Base-by-base conservation (phyloP, 2,888 invertebrate species). In the Orthosia cruda region DNA sequence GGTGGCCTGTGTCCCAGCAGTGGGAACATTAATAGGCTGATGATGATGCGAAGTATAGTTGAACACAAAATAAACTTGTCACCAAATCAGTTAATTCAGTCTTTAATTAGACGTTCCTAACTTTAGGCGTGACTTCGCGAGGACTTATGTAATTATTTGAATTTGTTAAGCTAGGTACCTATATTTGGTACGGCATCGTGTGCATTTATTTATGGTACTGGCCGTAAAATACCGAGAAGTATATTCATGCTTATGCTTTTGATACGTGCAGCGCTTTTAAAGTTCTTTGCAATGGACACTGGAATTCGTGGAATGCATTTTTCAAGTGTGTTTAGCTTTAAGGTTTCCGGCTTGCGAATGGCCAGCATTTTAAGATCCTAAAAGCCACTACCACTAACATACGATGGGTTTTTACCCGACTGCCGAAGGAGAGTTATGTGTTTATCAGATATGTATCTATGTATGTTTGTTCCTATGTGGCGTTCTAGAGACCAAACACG, bases 151-250 rank as follows among this genome's bases (percentile, higher is more conserved):
- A 63, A 57, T 54, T 54, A 26, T 40, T 55, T 61, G 40, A 18
- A 61, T 45, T 50, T 20, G 54, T 15, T 68, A n/a, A 52, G 20
- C 45, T 55, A 58, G 40, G 26, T 47, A 58, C 50, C 52, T 47
- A 49, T 45, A 59, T 80, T 80, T 57, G 73, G 59, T 49, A n/a
- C 40, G 3, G n/a, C n/a, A n/a, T n/a, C n/a, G n/a, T n/a, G n/a
- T n/a, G n/a, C n/a, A n/a, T n/a, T n/a, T n/a, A n/a, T n/a, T n/a
- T n/a, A n/a, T n/a, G n/a, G n/a, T n/a, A n/a, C n/a, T n/a, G n/a
- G n/a, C n/a, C n/a, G n/a, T n/a, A n/a, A n/a, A n/a, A n/a, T 83
- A 83, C 83, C 61, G 18, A 57, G 80, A 80, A 80, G 64, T 57
- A 67, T 55, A 71, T 68, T 77, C 78, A 77, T 67, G 52, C 64